Conservation (phyloP, 2,888 invertebrate species). For the Dichetophora obliterata region DNA sequence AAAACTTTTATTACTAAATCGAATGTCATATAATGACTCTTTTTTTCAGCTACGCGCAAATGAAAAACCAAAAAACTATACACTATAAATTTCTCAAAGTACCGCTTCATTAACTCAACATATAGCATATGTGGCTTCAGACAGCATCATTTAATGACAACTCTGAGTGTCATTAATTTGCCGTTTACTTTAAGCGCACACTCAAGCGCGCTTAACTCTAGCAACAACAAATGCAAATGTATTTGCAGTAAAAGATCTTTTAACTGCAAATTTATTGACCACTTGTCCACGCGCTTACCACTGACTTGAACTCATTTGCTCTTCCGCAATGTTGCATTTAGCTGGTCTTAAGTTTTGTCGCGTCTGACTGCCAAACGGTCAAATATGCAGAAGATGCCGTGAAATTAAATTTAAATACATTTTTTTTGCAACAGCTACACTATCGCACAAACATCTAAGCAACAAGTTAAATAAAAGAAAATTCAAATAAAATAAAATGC, state of each 20-base stretch:
- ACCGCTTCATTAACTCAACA: neutral
- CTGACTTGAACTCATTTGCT: neutral
- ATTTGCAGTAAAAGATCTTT: neutral
- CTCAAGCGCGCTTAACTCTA: neutral
- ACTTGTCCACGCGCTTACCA: neutral
- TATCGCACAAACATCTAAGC: neutral
- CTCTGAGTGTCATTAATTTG: conserved; percentile 15
- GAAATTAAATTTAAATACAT: conserved; percentile 33
- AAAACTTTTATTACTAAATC: too few species aligned
- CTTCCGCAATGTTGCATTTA: neutral
- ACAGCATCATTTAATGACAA: neutral
- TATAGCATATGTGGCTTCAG: neutral
- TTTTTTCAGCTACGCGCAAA: neutral
- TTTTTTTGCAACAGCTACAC: conserved; percentile 7
- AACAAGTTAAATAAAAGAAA: neutral
- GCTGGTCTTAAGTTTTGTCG: neutral
- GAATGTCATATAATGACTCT: neutral
- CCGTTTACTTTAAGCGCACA: conserved; percentile 3
- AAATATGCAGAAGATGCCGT: neutral
- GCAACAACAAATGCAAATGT: neutral
- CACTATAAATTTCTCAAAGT: neutral
- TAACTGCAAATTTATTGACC: conserved; percentile 23
- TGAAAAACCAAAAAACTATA: neutral
- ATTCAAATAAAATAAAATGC: neutral
- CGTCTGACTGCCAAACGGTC: neutral